Conservation (phyloP, 2,797 vertebrate species). For the Moxostoma hubbsi region DNA sequence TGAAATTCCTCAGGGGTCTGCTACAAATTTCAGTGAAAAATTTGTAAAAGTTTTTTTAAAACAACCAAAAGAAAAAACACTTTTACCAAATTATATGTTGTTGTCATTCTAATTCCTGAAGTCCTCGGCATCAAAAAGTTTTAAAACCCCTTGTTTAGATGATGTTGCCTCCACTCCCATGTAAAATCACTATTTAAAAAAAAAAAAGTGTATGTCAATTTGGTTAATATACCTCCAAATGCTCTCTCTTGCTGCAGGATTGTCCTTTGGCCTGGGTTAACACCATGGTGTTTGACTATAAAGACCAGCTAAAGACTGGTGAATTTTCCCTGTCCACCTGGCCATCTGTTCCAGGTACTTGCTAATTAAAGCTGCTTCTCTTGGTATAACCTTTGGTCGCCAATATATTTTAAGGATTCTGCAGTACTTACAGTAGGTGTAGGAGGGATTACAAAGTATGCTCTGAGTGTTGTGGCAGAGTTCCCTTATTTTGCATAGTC, state of each 20-base stretch:
- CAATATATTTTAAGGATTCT: neutral
- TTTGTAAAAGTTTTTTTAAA: too few relatives aligned
- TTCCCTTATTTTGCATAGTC: neutral
- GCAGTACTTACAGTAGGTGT: neutral
- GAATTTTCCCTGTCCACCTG: slow-evolving; percentile 90
- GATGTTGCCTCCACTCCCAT: too few relatives aligned
- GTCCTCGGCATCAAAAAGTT: too few relatives aligned
- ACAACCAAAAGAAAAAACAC: too few relatives aligned
- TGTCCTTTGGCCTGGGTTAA: slow-evolving; percentile 98
- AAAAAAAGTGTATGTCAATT: too few relatives aligned
- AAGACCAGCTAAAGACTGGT: slow-evolving; percentile 94
- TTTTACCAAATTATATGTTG: too few relatives aligned
- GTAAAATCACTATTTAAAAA: too few relatives aligned
- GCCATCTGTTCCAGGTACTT: slow-evolving; percentile 92
- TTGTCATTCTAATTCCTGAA: too few relatives aligned
- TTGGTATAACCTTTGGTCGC: neutral
- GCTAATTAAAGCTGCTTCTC: neutral
- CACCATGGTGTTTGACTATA: slow-evolving; percentile 97
- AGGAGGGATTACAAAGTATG: neutral
- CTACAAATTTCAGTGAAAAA: too few relatives aligned
- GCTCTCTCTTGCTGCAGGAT: slow-evolving; percentile 78
- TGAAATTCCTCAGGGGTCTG: too few relatives aligned
- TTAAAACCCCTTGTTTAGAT: too few relatives aligned
- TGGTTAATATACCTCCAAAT: neutral
- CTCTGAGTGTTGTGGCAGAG: too few relatives aligned